phyloP scores from a whole-genome alignment of 92 coral and sea anemone genomes.

The Montipora capitata region DNA sequence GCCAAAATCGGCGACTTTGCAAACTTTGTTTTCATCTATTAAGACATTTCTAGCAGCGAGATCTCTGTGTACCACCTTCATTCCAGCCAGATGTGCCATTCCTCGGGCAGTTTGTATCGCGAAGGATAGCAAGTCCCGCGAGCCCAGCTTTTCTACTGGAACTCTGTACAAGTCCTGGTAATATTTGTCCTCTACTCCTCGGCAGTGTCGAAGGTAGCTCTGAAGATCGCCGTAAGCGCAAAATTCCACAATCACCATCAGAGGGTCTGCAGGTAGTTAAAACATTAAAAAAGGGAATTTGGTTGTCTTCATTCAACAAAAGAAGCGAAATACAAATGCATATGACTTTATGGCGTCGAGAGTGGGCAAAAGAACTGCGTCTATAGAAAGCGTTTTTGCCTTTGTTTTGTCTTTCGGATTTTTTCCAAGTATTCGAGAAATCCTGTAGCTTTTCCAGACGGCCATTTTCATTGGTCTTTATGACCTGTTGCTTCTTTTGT shows the following conservation, averaged over 20 bases:
- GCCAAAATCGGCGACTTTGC: constrained; percentile 98
- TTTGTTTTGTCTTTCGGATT: too few species aligned
- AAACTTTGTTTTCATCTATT: constrained; percentile 94
- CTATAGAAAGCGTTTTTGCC: too few species aligned
- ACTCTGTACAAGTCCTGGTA: constrained; percentile 92
- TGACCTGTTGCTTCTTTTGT: too few species aligned
- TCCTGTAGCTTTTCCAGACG: too few species aligned
- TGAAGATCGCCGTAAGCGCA: constrained; percentile 97
- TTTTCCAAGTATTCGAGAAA: too few species aligned
- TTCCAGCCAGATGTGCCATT: constrained; percentile 96
- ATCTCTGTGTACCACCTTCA: constrained; percentile 99
- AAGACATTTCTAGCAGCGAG: constrained; percentile 98
- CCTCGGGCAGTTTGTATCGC: constrained; percentile 94
- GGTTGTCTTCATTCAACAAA: too few species aligned
- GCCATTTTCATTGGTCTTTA: too few species aligned
- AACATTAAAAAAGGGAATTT: too few species aligned
- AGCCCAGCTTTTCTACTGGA: constrained; percentile 87
- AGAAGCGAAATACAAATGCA: too few species aligned
- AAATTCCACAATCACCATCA: constrained; percentile 98
- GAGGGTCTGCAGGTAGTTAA: constrained; percentile 66
- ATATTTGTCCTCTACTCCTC: constrained; percentile 96
- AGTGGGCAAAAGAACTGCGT: too few species aligned
- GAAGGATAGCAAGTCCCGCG: constrained; percentile 92
- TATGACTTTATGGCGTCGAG: too few species aligned
- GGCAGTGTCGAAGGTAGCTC: constrained; percentile 95